Evolutionary conservation across 1,140 invertebrate genomes (phyloP), one percentile per base, ranked within the genome.

Genomic region (Drosophila kanapiae): DNA sequence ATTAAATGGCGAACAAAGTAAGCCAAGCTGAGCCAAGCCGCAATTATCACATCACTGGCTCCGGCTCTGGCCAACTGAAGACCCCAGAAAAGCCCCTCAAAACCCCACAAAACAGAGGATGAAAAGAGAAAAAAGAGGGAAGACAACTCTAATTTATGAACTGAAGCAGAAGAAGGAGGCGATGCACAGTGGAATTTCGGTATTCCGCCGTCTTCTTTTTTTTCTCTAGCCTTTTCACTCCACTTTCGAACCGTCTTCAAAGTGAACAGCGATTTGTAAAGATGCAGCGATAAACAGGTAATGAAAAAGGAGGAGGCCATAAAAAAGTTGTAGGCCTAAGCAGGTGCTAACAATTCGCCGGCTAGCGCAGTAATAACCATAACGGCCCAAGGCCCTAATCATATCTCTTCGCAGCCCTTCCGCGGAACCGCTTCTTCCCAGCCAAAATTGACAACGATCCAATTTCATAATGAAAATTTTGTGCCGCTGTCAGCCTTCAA

Each of bases 1-100:
- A 90, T 90, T 90, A 90, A 90, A 90, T 85, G 86, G 85, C 86
- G 78, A 90, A 91, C 86, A 90, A 85, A 90, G 79, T 90, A 90
- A 90, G 82, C 85, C 85, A 90, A 90, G 68, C 69, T 45, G 43
- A 72, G 65, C 69, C 69, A 78, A 78, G 85, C 78, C 85, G 85
- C 85, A 90, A 90, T 90, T 90, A 90, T 90, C 85, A 90, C 85
- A 90, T 90, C 85, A 90, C 83, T 79, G 51, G 51, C 33, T 37
- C 31, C 10, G 31, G 31, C 49, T 18, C 33, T 37, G 53, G 65
- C 65, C 48, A 82, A 82, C 70, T 47, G 35, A 60, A 61, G 23
- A 29, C 45, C 56, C 35, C 40, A 11, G 27, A 61, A 59, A 33
- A 40, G n/a, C 47, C 59, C 43, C 27, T 35, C 23, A 23, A 40